These are phyloP conservation scores for Drosophila pallidifrons DNA, from an alignment of 1,140 invertebrate genomes.

Conservation along the genomic window DNA sequence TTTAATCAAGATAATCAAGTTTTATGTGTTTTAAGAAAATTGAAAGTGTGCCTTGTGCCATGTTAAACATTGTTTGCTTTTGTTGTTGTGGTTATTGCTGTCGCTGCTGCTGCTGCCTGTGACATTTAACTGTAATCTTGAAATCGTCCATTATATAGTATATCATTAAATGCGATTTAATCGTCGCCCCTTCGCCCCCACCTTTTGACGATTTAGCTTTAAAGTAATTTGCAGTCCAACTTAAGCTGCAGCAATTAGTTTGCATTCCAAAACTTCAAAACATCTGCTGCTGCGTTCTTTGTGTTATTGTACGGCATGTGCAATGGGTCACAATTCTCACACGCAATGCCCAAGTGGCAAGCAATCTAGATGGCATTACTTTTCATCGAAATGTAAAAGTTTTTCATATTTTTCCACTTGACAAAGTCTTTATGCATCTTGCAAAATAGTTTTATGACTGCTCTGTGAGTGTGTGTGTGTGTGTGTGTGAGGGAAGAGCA, in stretches of 20 bases:
- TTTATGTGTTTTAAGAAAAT: conserved; percentile 83
- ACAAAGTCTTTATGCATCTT: conserved; percentile 83
- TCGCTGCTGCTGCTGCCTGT: conserved; percentile 9
- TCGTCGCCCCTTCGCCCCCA: conserved; percentile 27
- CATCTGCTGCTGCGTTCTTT: conserved; percentile 4
- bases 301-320: conserved; percentile 13
- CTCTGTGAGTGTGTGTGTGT: too few species aligned
- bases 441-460: conserved; percentile 80
- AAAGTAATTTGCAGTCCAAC: not conserved
- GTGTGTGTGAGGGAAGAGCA: conserved; percentile 49
- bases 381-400: conserved; percentile 80
- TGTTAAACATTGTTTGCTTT: conserved; percentile 74
- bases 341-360: conserved; percentile 47
- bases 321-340: conserved; percentile 36
- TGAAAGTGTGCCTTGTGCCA: conserved; percentile 77
- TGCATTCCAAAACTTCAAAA: conserved; percentile 49
- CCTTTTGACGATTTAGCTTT: not conserved
- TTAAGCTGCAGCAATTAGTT: conserved; percentile 49
- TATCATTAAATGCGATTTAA: conserved; percentile 77
- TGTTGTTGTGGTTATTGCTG: conserved; percentile 8
- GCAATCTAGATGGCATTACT: conserved; percentile 70
- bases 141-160: conserved; percentile 67
- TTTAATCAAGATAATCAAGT: conserved; percentile 84
- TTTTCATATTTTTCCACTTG: conserved; percentile 83
- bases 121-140: conserved; percentile 62